A percentile compares a stretch with the other conserved stretches of the same genome.
These are phyloP conservation scores for Leptinotarsa juncta DNA, from an alignment of 2,888 invertebrate species.

Conservation along the genomic window DNA sequence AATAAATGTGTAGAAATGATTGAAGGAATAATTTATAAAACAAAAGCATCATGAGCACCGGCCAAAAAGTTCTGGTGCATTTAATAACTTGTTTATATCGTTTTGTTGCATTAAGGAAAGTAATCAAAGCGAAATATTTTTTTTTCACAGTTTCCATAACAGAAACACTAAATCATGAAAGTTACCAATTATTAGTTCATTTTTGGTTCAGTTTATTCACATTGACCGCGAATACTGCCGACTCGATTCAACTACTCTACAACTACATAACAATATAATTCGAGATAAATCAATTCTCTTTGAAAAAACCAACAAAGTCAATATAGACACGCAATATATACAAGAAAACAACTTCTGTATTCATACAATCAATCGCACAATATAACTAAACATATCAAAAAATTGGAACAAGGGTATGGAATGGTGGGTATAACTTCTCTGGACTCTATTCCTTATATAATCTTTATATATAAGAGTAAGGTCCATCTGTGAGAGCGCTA, in stretches of 20 bases:
- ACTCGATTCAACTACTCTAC: slow-evolving; percentile 6
- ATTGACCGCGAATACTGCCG: not conserved
- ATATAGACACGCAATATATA: not conserved
- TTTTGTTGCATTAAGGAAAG: too few relatives aligned
- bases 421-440: slow-evolving; percentile 56
- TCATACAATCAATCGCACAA: not conserved
- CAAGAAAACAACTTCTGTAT: not conserved
- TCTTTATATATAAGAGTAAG: slow-evolving; percentile 87
- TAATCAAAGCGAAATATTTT: too few relatives aligned
- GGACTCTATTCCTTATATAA: slow-evolving; percentile 24
- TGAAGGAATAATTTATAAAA: too few relatives aligned
- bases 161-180: too few relatives aligned
- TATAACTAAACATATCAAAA: slow-evolving; percentile 17
- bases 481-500: slow-evolving; percentile 99
- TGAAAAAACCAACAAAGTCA: not conserved
- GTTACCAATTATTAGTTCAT: too few relatives aligned
- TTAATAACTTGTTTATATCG: too few relatives aligned
- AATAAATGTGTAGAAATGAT: too few relatives aligned
- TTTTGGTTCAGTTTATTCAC: not conserved
- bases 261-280: slow-evolving; percentile 23
- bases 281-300: not conserved
- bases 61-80: too few relatives aligned
- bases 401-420: slow-evolving; percentile 52
- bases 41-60: too few relatives aligned
- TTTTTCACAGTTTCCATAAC: too few relatives aligned